phyloP scores from a whole-genome alignment of 2,888 invertebrate species.

The Lasioglossum oenotherae region DNA sequence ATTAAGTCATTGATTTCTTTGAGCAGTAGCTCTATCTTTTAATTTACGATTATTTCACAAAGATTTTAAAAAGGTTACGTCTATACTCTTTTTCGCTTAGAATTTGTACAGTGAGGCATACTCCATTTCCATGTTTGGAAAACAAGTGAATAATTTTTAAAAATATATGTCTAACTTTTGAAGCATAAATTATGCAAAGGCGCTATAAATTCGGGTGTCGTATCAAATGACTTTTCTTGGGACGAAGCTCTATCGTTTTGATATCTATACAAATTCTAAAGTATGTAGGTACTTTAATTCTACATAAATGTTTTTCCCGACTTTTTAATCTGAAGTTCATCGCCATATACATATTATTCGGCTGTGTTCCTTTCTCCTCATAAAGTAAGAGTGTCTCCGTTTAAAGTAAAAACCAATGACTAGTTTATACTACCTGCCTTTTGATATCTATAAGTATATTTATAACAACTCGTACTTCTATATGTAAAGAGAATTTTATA shows the following conservation, averaged over 20 bases:
- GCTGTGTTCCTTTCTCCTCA: constrained; percentile 33
- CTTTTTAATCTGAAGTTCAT: constrained; percentile 48
- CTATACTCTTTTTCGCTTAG: constrained; percentile 13
- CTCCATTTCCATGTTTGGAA: constrained; percentile 26
- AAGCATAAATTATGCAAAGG: constrained; percentile 47
- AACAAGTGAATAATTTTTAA: constrained; percentile 40
- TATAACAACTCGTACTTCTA: constrained; percentile 56
- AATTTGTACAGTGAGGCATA: constrained; percentile 47
- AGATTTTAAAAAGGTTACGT: constrained; percentile 13
- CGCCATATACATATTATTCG: constrained; percentile 36
- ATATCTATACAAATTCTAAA: constrained; percentile 58
- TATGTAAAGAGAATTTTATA: constrained; percentile 51
- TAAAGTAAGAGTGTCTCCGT: constrained; percentile 28
- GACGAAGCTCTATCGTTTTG: constrained; percentile 54
- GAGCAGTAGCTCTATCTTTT: constrained; percentile 8
- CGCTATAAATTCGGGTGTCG: constrained; percentile 41
- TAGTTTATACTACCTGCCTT: constrained; percentile 72
- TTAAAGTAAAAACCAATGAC: constrained; percentile 63
- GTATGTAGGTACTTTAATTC: constrained; percentile 41
- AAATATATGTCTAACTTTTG: constrained; percentile 41
- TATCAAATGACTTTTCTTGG: constrained; percentile 37
- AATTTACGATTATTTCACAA: constrained; percentile 15
- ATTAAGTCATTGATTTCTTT: constrained; percentile 4
- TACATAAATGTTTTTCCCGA: constrained; percentile 40
- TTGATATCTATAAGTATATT: constrained; percentile 61